These are phyloP conservation scores for Stigmatopora argus DNA, from an alignment of 2,113 vertebrate species.

Conservation along the genomic window DNA sequence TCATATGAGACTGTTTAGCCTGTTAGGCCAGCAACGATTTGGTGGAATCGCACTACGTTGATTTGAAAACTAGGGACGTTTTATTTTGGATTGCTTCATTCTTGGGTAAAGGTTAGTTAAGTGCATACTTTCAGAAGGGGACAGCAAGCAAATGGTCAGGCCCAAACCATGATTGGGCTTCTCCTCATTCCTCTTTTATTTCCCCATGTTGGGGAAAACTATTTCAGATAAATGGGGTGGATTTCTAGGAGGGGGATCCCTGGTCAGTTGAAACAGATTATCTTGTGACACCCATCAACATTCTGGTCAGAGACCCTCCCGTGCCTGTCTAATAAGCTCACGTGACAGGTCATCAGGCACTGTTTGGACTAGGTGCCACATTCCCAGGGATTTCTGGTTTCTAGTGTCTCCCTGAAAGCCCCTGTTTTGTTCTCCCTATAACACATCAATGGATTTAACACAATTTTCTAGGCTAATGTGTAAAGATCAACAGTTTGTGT, in stretches of 20 bases:
- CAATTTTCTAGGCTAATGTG: constrained; percentile 23
- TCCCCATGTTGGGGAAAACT: constrained; percentile 1
- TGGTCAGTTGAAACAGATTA: constrained; percentile 17
- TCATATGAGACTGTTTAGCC: too few relatives aligned
- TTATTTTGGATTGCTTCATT: neutral
- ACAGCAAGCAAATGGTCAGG: neutral
- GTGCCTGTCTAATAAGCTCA: constrained; percentile 25
- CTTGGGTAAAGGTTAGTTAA: neutral
- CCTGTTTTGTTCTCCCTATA: constrained; percentile 5
- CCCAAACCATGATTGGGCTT: constrained; percentile 10
- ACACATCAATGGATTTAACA: constrained; percentile 8
- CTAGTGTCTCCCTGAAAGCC: constrained; percentile 8
- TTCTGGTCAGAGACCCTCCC: constrained; percentile 14
- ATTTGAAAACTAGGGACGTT: neutral
- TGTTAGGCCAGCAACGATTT: neutral
- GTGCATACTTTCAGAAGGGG: neutral
- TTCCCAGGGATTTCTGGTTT: constrained; percentile 44
- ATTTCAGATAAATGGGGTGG: constrained; percentile 4
- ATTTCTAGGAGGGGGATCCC: neutral
- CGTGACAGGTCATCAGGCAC: constrained; percentile 43
- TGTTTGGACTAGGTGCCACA: constrained; percentile 61
- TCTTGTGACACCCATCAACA: constrained; percentile 42
- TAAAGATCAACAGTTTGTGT: constrained; percentile 10
- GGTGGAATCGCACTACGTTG: neutral
- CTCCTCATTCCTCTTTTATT: constrained; percentile 22